Evolutionary conservation across 1,140 invertebrate genomes (phyloP), one percentile per base, ranked within the genome.

Genomic region (Leptinotarsa lineolata): DNA sequence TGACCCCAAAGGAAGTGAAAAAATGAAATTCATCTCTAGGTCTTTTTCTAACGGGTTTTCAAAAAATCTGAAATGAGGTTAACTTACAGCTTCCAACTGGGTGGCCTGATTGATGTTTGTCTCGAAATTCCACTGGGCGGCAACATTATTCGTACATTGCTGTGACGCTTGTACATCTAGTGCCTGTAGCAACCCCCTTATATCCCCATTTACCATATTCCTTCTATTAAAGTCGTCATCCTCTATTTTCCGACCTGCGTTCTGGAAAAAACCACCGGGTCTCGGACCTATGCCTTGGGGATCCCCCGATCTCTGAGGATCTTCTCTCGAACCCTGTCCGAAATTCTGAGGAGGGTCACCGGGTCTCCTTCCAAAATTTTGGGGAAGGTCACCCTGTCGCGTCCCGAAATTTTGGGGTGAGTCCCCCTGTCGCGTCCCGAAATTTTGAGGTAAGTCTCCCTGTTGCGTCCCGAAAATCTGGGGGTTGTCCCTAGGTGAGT

Each of bases 121-220:
- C 85, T 95, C 93, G 83, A 94, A 95, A 81, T 92, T 90, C 94
- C 94, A 95, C 78, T 95, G 93, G 1, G 93, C 92, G 0, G 89
- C 90, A 39, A 95, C 93, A 83, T 95, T 94, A 39, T 90, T 90
- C 3, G 92, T 93, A 81, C 93, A 95, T 80, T 92, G 90, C 80
- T 92, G 88, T 0, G 92, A 91, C 13, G 91, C 89, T 74, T 92
- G 88, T 61, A 91, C 88, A 79, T 94, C 93, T 13, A 93, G 85
- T 3, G 72, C 72, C 39, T 78, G 77, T 20, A 78, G 54, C 58
- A 79, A 73, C 48, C 76, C 72, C 39, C 78, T 67, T 6, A 79
- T 68, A 72, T 79, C 78, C 39, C 78, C 76, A 13, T 76, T 76
- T 18, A 74, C 77, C 22, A 60, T 63, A 63, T 65, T 74, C 16